phyloP scores from a whole-genome alignment of 92 coral and sea anemone species.

The Plumapathes pennacea region DNA sequence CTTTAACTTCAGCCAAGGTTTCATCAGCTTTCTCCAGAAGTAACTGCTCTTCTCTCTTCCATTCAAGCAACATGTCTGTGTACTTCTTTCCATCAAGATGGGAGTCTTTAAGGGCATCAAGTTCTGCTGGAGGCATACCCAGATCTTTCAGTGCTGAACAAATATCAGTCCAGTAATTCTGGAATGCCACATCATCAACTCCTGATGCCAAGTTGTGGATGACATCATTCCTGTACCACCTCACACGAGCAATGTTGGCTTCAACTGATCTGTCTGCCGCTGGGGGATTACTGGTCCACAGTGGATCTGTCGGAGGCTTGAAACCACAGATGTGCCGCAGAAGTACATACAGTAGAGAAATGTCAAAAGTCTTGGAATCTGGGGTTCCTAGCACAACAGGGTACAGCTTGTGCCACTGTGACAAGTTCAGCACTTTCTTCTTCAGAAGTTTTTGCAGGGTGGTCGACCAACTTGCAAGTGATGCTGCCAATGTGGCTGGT shows the following conservation, averaged over 20 bases:
- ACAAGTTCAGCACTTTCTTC: slow-evolving; percentile 17
- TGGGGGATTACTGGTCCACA: slow-evolving; percentile 27
- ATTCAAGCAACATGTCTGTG: background rate
- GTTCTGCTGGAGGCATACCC: slow-evolving; percentile 39
- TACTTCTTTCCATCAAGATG: slow-evolving; percentile 2
- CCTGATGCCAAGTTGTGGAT: slow-evolving; percentile 23
- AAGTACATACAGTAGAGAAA: slow-evolving; percentile 48
- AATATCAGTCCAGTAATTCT: slow-evolving; percentile 44
- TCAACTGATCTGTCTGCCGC: slow-evolving; percentile 27
- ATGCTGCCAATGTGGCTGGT: background rate
- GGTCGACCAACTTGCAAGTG: background rate
- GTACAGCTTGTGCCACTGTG: slow-evolving; percentile 54
- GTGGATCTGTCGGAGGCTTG: slow-evolving; percentile 7
- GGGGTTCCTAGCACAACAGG: slow-evolving; percentile 38
- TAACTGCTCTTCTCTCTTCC: slow-evolving; percentile 8
- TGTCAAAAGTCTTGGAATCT: slow-evolving; percentile 40
- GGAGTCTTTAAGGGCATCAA: slow-evolving; percentile 20
- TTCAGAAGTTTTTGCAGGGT: background rate
- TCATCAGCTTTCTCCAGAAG: background rate
- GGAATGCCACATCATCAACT: slow-evolving; percentile 13
- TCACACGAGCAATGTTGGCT: slow-evolving; percentile 50
- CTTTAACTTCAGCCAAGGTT: background rate
- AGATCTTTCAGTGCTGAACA: slow-evolving; percentile 31
- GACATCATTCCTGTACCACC: slow-evolving; percentile 43
- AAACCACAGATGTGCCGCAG: slow-evolving; percentile 51